Percentiles rank a stretch among this genome's conserved stretches.
Evolutionary conservation across 2,113 vertebrate genomes (phyloP).

Genomic region (Thalassoma bifasciatum): DNA sequence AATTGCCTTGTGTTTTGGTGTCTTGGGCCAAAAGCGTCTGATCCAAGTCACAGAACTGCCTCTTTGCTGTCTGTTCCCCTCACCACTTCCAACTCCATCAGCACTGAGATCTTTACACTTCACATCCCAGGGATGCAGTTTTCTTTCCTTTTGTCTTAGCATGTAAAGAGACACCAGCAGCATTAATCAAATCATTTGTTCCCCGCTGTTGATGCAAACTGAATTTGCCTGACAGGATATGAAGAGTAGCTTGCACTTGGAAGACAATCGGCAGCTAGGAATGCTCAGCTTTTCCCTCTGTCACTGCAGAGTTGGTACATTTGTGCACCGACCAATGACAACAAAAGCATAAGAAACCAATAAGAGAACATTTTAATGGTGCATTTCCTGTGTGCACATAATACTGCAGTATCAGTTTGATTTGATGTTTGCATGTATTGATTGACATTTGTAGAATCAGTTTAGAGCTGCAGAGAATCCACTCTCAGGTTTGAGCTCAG

Average conservation of each 20-base stretch:
- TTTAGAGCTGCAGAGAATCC: slow-evolving; percentile 36
- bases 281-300: slow-evolving; percentile 25
- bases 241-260: slow-evolving; percentile 31
- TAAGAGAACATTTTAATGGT: neutral
- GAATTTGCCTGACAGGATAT: slow-evolving; percentile 43
- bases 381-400: neutral
- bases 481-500: slow-evolving; percentile 21
- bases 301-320: slow-evolving; percentile 22
- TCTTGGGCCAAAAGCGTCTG: neutral
- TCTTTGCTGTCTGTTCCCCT: neutral
- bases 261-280: slow-evolving; percentile 26
- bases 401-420: slow-evolving; percentile 6
- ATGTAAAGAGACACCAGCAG: slow-evolving; percentile 18
- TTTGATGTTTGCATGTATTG: slow-evolving; percentile 31
- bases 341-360: slow-evolving; percentile 26
- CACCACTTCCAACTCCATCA: neutral
- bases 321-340: slow-evolving; percentile 2
- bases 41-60: neutral
- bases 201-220: slow-evolving; percentile 2
- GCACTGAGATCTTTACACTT: neutral
- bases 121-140: slow-evolving; percentile 6
- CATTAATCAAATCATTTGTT: slow-evolving; percentile 52
- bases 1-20: neutral
- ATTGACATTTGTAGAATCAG: slow-evolving; percentile 19
- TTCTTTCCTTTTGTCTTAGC: slow-evolving; percentile 30